Evolutionary conservation across 2,888 invertebrate genomes (phyloP).

Genomic region (Dynastes hyllus): DNA sequence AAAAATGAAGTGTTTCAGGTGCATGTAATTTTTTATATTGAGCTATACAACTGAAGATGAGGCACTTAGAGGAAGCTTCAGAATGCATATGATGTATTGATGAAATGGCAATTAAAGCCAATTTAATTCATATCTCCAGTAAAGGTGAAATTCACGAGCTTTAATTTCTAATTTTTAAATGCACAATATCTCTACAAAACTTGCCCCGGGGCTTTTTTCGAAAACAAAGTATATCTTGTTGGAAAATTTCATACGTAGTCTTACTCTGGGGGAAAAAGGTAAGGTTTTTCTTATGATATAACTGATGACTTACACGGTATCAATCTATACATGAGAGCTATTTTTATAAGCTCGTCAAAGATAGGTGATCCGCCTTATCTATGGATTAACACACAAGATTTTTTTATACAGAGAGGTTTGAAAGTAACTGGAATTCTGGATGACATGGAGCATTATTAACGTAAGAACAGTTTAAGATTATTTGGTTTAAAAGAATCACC

Average conservation of each 20-base stretch:
- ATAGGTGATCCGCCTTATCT: neutral
- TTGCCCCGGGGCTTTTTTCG: neutral
- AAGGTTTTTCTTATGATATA: neutral
- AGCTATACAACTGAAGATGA: neutral
- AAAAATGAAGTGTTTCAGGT: neutral
- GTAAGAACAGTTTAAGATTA: too few relatives aligned
- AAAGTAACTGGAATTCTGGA: too few relatives aligned
- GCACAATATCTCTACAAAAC: neutral
- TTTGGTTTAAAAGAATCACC: too few relatives aligned
- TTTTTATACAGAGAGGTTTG: too few relatives aligned
- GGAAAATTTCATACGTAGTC: neutral
- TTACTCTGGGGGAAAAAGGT: constrained; percentile 9
- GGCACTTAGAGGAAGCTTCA: neutral
- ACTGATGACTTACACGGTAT: neutral
- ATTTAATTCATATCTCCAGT: neutral
- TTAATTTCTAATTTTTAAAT: too few relatives aligned
- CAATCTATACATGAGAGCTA: neutral
- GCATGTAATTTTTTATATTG: neutral
- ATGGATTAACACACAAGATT: too few relatives aligned
- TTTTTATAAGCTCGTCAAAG: neutral
- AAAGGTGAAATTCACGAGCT: neutral
- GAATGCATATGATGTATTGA: neutral
- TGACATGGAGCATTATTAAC: too few relatives aligned
- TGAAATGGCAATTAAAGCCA: constrained; percentile 3
- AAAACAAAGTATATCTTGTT: neutral